phyloP scores from a whole-genome alignment of 2,797 vertebrate species.

The Apogon talboti region DNA sequence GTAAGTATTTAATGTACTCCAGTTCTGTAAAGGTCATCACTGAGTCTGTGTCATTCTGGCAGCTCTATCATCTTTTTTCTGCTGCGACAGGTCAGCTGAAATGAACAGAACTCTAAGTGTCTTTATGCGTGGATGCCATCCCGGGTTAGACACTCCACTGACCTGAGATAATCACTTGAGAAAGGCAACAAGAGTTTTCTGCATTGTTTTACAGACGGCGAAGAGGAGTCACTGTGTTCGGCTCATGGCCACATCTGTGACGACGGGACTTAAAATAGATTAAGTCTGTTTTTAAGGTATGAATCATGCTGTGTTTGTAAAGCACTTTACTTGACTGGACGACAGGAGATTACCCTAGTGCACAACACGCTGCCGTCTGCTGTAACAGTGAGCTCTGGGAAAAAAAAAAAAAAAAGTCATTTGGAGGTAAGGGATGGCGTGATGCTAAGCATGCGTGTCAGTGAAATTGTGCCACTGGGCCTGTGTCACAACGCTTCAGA shows the following conservation, averaged over 20 bases:
- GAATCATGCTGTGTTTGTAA: conserved; percentile 19
- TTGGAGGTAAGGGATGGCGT: conserved; percentile 52
- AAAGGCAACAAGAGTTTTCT: conserved; percentile 6
- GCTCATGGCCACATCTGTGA: conserved; percentile 23
- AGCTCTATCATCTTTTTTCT: too few relatives aligned
- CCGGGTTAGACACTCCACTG: conserved; percentile 45
- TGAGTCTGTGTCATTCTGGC: too few relatives aligned
- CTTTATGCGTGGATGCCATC: conserved; percentile 42
- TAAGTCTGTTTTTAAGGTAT: neutral
- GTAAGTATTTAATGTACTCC: too few relatives aligned
- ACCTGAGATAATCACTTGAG: conserved; percentile 50
- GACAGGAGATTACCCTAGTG: neutral
- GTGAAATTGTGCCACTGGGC: conserved; percentile 60
- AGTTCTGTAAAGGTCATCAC: too few relatives aligned
- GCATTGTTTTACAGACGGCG: conserved; percentile 8
- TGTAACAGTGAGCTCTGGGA: conserved; percentile 9
- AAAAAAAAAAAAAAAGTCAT: conserved; percentile 21
- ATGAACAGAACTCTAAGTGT: conserved; percentile 16
- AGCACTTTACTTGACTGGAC: conserved; percentile 11
- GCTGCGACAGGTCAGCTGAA: conserved; percentile 21
- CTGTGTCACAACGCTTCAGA: conserved; percentile 51
- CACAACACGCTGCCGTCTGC: conserved; percentile 1
- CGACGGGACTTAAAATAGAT: conserved; percentile 24
- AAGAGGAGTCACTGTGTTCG: conserved; percentile 22
- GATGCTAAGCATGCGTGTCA: conserved; percentile 61